A percentile compares a stretch with the other conserved stretches of the same genome.
phyloP scores from a whole-genome alignment of 2,888 invertebrate species.

The Tanypteryx hageni region DNA sequence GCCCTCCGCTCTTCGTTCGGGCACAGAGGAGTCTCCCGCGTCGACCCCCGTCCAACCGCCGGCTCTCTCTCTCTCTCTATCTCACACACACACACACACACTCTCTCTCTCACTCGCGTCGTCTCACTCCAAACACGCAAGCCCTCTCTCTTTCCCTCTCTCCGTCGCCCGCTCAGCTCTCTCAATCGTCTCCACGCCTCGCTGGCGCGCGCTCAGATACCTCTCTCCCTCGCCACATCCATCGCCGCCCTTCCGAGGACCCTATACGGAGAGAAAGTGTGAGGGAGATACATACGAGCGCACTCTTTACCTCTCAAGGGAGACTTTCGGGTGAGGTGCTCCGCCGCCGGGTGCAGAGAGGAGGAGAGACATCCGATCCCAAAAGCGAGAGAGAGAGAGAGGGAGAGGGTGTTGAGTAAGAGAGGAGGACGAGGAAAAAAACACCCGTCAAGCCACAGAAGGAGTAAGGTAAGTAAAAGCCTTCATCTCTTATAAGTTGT shows the following conservation, averaged over 20 bases:
- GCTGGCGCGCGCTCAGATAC: conserved; percentile 39
- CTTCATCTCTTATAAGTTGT: no score
- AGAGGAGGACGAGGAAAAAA: no score
- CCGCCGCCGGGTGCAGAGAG: no score
- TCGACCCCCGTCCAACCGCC: conserved; percentile 16
- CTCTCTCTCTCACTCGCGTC: background rate
- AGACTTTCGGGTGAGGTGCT: background rate
- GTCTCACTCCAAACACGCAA: background rate
- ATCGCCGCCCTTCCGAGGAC: background rate
- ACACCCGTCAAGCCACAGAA: no score
- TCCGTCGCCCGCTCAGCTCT: background rate
- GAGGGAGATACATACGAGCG: background rate
- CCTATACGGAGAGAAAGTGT: background rate
- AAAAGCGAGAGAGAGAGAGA: no score
- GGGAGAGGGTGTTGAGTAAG: no score
- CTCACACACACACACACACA: background rate
- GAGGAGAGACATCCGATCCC: no score
- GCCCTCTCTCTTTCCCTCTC: no score
- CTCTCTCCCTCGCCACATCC: conserved; percentile 31
- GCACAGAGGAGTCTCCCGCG: conserved; percentile 47
- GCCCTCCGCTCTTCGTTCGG: conserved; percentile 37
- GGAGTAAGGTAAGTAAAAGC: no score
- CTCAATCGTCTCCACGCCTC: conserved; percentile 46
- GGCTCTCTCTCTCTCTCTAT: background rate
- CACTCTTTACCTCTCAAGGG: background rate